Conservation (phyloP, 2,113 vertebrate genomes). For the Oxyruncus cristatus region DNA sequence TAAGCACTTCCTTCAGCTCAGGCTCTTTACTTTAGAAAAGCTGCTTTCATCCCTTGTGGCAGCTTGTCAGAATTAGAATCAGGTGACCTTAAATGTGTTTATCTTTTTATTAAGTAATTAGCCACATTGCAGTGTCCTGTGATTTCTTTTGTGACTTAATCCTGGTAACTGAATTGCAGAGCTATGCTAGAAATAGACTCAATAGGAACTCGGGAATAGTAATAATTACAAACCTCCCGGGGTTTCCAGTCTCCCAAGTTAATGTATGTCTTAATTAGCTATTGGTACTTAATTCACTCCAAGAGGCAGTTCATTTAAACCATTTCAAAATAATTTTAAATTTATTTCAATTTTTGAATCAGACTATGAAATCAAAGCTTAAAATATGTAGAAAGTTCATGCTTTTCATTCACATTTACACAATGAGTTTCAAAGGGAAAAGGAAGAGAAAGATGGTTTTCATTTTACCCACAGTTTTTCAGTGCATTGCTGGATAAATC, state of each 20-base stretch:
- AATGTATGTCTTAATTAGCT: slow-evolving; percentile 60
- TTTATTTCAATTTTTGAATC: background rate
- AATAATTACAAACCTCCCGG: slow-evolving; percentile 54
- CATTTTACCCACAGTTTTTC: background rate
- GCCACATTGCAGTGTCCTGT: background rate
- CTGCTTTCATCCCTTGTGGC: background rate
- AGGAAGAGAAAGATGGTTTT: background rate
- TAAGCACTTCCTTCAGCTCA: background rate
- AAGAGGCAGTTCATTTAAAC: slow-evolving; percentile 8
- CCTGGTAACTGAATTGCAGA: background rate
- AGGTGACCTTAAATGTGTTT: slow-evolving; percentile 20
- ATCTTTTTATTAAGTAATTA: slow-evolving; percentile 33
- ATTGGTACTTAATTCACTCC: slow-evolving; percentile 15
- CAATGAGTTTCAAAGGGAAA: background rate
- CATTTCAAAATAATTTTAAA: background rate
- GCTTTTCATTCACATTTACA: background rate
- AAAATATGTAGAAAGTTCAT: slow-evolving; percentile 10
- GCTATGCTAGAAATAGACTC: slow-evolving; percentile 28
- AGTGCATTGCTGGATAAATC: background rate
- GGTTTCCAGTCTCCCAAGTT: slow-evolving; percentile 30
- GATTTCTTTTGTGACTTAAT: slow-evolving; percentile 24
- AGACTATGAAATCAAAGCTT: background rate
- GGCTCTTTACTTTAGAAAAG: background rate
- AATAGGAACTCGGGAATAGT: slow-evolving; percentile 27
- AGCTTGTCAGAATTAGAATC: slow-evolving; percentile 32